Base-by-base conservation (phyloP, 2,888 invertebrate species). In the Calliphora vomitoria region DNA sequence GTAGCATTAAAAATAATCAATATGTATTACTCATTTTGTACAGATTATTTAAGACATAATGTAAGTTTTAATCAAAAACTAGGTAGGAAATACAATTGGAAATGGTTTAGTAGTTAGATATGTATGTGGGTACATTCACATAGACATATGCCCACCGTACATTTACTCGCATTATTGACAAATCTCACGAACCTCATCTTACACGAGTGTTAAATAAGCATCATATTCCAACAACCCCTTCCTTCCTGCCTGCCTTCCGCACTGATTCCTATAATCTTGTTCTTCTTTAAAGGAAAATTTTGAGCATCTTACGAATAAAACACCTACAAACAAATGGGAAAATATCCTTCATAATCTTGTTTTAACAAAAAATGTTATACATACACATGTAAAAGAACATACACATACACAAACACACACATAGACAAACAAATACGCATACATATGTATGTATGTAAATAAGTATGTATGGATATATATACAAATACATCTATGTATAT, bases 161-260 rank as follows among this genome's bases (percentile, higher is more conserved):
- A 53, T 47, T 13, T 60, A 38, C 38, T 50, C 71, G 31, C 74
- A 31, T 35, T 58, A 75, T 69, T 76, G 60, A 60, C 31, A 82
- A 82, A 82, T 82, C 69, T 60, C 68, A 75, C 82, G 60, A 82
- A 68, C 35, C 75, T 75, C 82, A 75, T 35, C 38, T 75, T 75
- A 38, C 50, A 82, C 69, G 79, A 75, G 50, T 82, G 18, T 50
- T 53, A 75, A 82, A 82, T 75, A 82, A 68, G 58, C 82, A 68
- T 50, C 75, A 76, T 41, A 44, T 50, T 80, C 60, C 50, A 60
- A 50, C 47, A 62, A 50, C 50, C 38, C 20, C 64, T 44, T 53
- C 62, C 0, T 62, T 25, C 25, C 25, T 25, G 25, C 25, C 25
- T 25, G 25, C 15, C 72, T 66, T 44, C 20, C 38, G 11, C 31